Base-by-base conservation (phyloP, 2,113 vertebrate genomes). In the Trichechus manatus region DNA sequence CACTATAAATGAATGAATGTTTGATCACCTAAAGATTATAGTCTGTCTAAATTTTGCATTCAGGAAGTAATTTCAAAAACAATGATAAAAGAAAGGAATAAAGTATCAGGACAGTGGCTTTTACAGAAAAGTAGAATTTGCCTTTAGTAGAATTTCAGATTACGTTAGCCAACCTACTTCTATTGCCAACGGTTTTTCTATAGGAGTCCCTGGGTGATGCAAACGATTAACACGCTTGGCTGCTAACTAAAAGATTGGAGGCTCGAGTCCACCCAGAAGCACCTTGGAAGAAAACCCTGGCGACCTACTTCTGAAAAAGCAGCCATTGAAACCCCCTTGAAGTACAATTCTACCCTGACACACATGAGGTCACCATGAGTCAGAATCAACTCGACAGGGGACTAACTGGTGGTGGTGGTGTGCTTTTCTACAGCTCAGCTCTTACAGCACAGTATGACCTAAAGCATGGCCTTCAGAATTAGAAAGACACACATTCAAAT, bases 21-120 rank as follows among this genome's bases (percentile, higher is more conserved):
- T 87, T 78, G 29, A 33, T 59, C 23, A 33, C 59, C 39, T 10
- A 61, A 78, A 89, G 36, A 83, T 80, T 59, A 91, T 94, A 86
- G 82, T 74, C 19, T 93, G 25, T 79, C 56, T 70, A 27, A 66
- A 82, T 68, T 77, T 92, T 86, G 5, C 66, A 74, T 93, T 85
- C 72, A 74, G 27, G 11, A 96, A 68, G 85, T 42, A 61, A 85
- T 78, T 89, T 63, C 82, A 47, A 82, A 74, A 82, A 90, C 39
- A 91, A 47, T 47, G 33, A 78, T 5, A 11, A 44, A 47, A 78
- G n/a, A 68, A 56, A 87, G 53, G 80, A 87, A 89, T 39, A 4
- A 96, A 66, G 15, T 59, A 78, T 53, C 42, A 78, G 82, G 72
- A 42, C 23, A 82, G 59, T 3, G 77, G 44, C 74, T 15, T 29